These are phyloP conservation scores for Eunapius fragilis DNA, from an alignment of 37 sponge, comb jelly and placozoan species.

Conservation along the genomic window DNA sequence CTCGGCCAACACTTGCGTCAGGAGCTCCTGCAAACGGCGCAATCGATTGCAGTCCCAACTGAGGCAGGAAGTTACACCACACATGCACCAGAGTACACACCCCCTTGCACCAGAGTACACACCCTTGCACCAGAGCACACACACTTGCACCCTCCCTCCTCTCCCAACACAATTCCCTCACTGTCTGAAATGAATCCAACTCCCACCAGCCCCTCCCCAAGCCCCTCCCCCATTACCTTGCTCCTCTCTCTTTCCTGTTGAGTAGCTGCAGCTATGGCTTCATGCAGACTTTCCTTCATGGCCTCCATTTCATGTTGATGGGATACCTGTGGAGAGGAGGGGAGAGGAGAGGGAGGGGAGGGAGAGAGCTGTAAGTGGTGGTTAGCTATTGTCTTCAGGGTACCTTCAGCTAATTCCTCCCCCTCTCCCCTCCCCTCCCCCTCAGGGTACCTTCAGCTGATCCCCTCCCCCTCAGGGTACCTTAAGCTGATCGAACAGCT, in stretches of 20 bases:
- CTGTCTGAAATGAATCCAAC: neutral
- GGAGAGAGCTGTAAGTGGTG: neutral
- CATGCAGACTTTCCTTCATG: constrained; percentile 45
- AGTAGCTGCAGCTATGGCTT: constrained; percentile 34
- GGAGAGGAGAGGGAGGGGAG: neutral
- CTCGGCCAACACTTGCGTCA: constrained; percentile 59
- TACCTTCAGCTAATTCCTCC: no score
- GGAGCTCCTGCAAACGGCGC: constrained; percentile 46
- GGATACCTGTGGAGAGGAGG: constrained; percentile 18
- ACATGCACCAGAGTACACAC: no score
- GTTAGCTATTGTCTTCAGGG: neutral
- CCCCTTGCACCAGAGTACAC: no score
- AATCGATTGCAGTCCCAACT: no score
- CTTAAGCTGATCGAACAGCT: constrained; percentile 32
- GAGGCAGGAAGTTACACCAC: no score
- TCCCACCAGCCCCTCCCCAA: neutral
- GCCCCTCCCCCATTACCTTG: constrained; percentile 30
- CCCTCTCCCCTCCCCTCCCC: no score
- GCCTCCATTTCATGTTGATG: constrained; percentile 51
- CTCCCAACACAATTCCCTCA: no score
- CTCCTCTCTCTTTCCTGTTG: constrained; percentile 57
- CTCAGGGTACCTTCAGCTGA: no score
- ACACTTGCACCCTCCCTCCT: neutral
- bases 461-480: no score
- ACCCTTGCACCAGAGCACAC: no score